Evolutionary conservation across 2,888 invertebrate genomes (phyloP).

Genomic region (Euplexia lucipara): DNA sequence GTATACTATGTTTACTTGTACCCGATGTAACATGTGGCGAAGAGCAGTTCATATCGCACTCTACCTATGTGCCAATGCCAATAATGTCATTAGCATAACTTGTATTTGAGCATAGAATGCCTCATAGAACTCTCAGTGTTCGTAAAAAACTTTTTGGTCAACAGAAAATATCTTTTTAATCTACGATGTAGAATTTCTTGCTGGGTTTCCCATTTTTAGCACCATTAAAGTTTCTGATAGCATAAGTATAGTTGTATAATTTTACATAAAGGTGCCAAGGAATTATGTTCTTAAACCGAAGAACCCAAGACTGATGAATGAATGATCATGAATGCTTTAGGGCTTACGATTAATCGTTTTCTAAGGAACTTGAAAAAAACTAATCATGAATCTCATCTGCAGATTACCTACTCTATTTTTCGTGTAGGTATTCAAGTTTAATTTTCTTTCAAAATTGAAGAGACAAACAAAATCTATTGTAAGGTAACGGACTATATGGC

Average conservation of each 20-base stretch:
- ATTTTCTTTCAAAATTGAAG: neutral
- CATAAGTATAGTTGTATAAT: no score
- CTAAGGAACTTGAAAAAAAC: neutral
- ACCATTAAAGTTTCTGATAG: neutral
- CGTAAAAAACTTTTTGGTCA: slow-evolving; percentile 3
- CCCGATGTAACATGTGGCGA: slow-evolving; percentile 4
- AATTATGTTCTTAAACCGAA: neutral
- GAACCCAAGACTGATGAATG: no score
- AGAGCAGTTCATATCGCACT: slow-evolving; percentile 29
- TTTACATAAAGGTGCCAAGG: neutral
- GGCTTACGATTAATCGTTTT: neutral
- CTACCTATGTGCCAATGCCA: slow-evolving; percentile 30
- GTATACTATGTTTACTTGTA: neutral
- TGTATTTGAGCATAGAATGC: slow-evolving; percentile 62
- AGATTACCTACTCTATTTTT: no score
- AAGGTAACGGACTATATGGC: neutral
- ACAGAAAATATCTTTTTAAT: slow-evolving; percentile 1
- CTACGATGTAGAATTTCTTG: no score
- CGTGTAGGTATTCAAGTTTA: no score
- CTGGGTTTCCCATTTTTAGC: neutral
- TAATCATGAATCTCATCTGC: neutral
- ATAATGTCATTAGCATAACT: slow-evolving; percentile 73
- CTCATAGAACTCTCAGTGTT: slow-evolving; percentile 52
- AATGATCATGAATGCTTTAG: neutral
- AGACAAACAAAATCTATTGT: neutral